These are phyloP conservation scores for Lasiommata megera DNA, from an alignment of 2,888 invertebrate species.

Conservation along the genomic window DNA sequence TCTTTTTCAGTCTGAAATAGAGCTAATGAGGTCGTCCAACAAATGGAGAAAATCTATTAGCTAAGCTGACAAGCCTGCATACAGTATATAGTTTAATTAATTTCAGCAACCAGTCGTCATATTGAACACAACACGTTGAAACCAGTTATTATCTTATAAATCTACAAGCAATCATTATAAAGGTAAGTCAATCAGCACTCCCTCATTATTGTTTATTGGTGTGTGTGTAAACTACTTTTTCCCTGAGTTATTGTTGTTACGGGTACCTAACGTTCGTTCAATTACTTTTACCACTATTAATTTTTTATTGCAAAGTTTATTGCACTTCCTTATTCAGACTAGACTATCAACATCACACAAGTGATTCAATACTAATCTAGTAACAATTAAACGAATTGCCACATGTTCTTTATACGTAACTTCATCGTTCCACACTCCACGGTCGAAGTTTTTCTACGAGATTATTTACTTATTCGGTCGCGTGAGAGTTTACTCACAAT, in stretches of 20 bases:
- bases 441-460: too few species aligned
- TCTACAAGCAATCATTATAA: slow-evolving; percentile 9
- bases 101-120: slow-evolving; percentile 14
- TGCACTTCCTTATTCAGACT: neutral
- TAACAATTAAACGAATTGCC: too few species aligned
- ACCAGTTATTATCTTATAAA: slow-evolving; percentile 13
- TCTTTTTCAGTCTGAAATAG: too few species aligned
- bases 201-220: slow-evolving; percentile 20
- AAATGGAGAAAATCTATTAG: slow-evolving; percentile 1
- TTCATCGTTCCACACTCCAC: too few species aligned
- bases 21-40: too few species aligned
- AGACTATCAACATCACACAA: too few species aligned
- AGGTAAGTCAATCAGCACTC: slow-evolving; percentile 14
- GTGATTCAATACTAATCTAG: too few species aligned
- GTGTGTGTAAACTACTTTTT: slow-evolving; percentile 7
- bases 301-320: neutral
- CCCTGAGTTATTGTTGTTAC: neutral
- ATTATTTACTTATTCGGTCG: too few species aligned
- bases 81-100: slow-evolving; percentile 16
- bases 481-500: too few species aligned
- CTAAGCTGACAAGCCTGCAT: neutral
- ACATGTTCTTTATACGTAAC: too few species aligned
- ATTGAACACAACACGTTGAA: slow-evolving; percentile 3
- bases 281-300: too few species aligned
- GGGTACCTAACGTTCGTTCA: neutral